These are phyloP conservation scores for Chloropsis hardwickii DNA, from an alignment of 2,113 vertebrate genomes.

Conservation along the genomic window DNA sequence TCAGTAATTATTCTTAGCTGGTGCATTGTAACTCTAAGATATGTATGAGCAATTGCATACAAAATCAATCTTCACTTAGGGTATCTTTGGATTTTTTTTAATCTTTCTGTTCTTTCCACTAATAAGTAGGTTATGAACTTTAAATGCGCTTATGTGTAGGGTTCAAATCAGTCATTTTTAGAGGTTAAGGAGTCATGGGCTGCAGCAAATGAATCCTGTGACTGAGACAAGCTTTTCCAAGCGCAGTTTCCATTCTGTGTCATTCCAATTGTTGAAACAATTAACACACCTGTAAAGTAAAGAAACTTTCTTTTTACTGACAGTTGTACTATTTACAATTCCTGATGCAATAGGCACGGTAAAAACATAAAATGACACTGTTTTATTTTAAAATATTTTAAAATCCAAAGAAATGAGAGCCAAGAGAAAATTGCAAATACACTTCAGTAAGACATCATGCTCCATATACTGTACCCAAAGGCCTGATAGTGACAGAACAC, in stretches of 20 bases:
- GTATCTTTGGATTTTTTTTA: not conserved
- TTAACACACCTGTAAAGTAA: not conserved
- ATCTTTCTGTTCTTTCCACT: not conserved
- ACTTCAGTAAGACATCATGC: not conserved
- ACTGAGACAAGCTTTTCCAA: not conserved
- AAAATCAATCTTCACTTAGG: not conserved
- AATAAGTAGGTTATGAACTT: slow-evolving; percentile 7
- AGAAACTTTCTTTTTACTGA: not conserved
- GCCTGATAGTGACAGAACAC: not conserved
- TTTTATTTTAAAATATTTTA: not conserved
- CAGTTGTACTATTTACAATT: not conserved
- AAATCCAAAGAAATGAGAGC: not conserved
- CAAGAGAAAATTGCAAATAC: not conserved
- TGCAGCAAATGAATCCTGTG: not conserved
- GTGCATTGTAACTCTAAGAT: not conserved
- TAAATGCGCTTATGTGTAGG: not conserved
- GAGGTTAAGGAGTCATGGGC: not conserved
- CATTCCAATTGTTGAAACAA: not conserved
- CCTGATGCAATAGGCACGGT: not conserved
- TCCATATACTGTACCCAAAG: not conserved
- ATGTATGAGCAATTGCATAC: not conserved
- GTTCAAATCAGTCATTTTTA: not conserved
- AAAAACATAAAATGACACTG: not conserved
- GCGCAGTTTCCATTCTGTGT: not conserved
- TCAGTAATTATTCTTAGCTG: not conserved